Base-by-base conservation (phyloP, 1,140 invertebrate species). In the Caenorhabditis elegans region DNA sequence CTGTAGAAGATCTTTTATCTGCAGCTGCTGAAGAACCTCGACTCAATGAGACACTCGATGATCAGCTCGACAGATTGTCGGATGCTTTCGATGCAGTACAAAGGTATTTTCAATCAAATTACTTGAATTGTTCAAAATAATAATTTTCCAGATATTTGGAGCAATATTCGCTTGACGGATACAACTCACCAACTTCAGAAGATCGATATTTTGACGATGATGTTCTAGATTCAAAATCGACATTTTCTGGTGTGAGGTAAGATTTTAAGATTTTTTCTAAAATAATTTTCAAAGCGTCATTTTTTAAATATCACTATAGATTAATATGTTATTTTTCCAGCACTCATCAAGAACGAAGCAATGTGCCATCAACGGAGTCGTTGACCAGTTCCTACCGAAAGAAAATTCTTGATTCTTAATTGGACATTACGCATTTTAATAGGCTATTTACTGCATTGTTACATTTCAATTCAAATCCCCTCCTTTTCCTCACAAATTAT, bases 21-120 rank as follows among this genome's bases (percentile, higher is more conserved):
- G 78, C 80, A 13, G 83, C 83, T 15, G 83, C 78, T n/a, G 83
- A 84, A 47, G 84, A 84, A 13, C 83, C 83, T 34, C 46, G 80
- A 15, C 76, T 34, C 15, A n/a, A 76, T n/a, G 83, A 84, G 47
- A 83, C 82, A 47, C 60, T 84, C 26, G 65, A 70, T 49, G 82
- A 84, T 22, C 83, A 82, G 31, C 49, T 84, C 0, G 83, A 84
- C 36, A 39, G 83, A 17, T 36, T 84, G 3, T 79, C 76, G 2
- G 77, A 82, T 82, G 82, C 83, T n/a, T 84, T 84, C 31, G 83
- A 84, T 79, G 83, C 83, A 10, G 82, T 84, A 31, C 83, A 84
- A 49, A 65, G 80, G 47, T 84, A 82, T 22, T 43, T 43, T 15
- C 6, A 5, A 43, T 43, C 39, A 8, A 15, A 5, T 5, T 43